These are phyloP conservation scores for Agrochola circellaris DNA, from an alignment of 2,888 invertebrate genomes.

Conservation along the genomic window DNA sequence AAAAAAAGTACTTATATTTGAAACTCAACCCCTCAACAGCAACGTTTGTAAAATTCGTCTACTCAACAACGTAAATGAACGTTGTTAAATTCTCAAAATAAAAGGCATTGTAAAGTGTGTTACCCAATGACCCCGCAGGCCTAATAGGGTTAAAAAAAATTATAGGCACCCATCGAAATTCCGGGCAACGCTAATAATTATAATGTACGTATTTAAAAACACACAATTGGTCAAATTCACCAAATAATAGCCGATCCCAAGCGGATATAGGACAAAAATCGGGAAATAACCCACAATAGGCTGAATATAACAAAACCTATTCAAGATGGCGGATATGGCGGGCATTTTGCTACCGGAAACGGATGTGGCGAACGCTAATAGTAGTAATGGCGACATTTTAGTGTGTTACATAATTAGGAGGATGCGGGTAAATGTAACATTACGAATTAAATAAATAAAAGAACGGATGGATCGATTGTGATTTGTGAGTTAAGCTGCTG, in stretches of 20 bases:
- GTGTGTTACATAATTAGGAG: slow-evolving; percentile 63
- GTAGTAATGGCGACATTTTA: slow-evolving; percentile 59
- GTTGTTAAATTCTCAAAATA: no score
- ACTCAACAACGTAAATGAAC: no score
- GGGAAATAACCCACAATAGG: slow-evolving; percentile 69
- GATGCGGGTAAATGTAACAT: slow-evolving; percentile 57
- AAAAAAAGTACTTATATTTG: no score
- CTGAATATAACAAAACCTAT: slow-evolving; percentile 69
- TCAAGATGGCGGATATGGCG: slow-evolving; percentile 65
- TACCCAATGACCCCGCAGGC: no score
- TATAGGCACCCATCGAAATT: not conserved
- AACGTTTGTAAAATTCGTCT: no score
- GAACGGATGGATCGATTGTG: slow-evolving; percentile 48
- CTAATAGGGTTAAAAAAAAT: no score
- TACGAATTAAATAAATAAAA: slow-evolving; percentile 28
- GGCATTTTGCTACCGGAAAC: slow-evolving; percentile 82
- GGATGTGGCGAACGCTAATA: slow-evolving; percentile 77
- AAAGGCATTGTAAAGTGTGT: no score
- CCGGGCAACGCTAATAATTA: not conserved
- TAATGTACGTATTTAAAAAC: slow-evolving; percentile 1
- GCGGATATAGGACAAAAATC: slow-evolving; percentile 71
- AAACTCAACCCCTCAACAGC: no score
- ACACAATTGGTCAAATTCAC: slow-evolving; percentile 33
- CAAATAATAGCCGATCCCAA: slow-evolving; percentile 45
- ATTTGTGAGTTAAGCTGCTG: slow-evolving; percentile 18